A percentile compares a stretch with the other conserved stretches of the same genome.
phyloP scores from a whole-genome alignment of 1,140 invertebrate genomes.

The Caenorhabditis tropicalis region DNA sequence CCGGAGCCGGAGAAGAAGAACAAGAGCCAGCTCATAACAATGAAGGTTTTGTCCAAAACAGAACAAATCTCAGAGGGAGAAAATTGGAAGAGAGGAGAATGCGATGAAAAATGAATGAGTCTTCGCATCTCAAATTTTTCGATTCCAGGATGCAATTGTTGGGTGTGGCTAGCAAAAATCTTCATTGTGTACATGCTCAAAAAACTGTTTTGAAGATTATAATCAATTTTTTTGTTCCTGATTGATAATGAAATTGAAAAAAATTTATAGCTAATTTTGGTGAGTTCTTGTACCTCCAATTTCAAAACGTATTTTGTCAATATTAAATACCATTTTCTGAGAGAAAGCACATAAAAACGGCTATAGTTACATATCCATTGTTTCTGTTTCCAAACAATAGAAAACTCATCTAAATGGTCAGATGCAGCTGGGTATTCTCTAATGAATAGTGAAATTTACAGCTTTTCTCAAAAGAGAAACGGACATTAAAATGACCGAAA shows the following conservation, averaged over 20 bases:
- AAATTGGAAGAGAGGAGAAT: not conserved
- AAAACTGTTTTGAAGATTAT: no score
- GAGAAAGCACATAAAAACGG: not conserved
- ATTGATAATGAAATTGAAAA: no score
- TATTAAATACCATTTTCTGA: no score
- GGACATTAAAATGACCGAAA: not conserved
- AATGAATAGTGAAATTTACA: not conserved
- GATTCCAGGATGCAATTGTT: no score
- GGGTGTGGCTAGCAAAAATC: no score
- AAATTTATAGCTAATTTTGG: no score
- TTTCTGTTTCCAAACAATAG: not conserved
- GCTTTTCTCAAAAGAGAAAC: not conserved
- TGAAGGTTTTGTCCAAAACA: constrained; percentile 8
- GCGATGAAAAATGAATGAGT: not conserved
- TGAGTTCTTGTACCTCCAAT: no score
- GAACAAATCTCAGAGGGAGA: not conserved
- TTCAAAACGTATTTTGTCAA: no score
- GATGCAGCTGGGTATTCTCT: not conserved
- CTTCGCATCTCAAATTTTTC: not conserved
- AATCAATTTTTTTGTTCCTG: no score
- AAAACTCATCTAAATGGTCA: not conserved
- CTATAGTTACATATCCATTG: not conserved
- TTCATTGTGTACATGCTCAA: no score
- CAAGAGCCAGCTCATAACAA: constrained; percentile 28
- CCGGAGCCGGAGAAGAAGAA: constrained; percentile 12